Evolutionary conservation across 2,797 vertebrate species (phyloP).

Genomic region (Centroberyx gerrardi): DNA sequence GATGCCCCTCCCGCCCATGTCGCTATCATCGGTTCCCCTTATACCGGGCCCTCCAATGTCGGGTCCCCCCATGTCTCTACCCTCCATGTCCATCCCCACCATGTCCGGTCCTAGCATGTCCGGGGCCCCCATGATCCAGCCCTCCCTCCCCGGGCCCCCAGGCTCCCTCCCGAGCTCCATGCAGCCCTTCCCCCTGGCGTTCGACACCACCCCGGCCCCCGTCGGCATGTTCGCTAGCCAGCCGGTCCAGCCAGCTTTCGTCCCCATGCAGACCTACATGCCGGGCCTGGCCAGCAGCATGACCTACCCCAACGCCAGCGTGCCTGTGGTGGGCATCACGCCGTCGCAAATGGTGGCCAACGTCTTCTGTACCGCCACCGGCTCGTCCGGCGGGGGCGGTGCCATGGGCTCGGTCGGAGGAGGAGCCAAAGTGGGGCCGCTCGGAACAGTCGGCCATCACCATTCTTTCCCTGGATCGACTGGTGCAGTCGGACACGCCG

Average conservation of each 20-base stretch:
- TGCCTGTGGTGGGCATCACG: slow-evolving; percentile 94
- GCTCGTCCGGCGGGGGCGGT: slow-evolving; percentile 75
- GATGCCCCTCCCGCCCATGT: slow-evolving; percentile 75
- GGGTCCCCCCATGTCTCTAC: slow-evolving; percentile 81
- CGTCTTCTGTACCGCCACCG: slow-evolving; percentile 90
- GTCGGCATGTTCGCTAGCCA: slow-evolving; percentile 82
- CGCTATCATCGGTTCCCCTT: slow-evolving; percentile 76
- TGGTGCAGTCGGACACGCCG: slow-evolving; percentile 49
- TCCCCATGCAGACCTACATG: slow-evolving; percentile 87
- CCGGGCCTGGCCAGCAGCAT: slow-evolving; percentile 86
- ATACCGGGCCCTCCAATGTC: slow-evolving; percentile 80
- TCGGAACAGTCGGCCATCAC: slow-evolving; percentile 64
- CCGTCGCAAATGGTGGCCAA: slow-evolving; percentile 97
- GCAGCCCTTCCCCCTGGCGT: slow-evolving; percentile 88
- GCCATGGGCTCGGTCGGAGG: slow-evolving; percentile 69
- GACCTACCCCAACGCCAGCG: slow-evolving; percentile 87
- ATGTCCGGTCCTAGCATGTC: slow-evolving; percentile 81
- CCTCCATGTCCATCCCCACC: slow-evolving; percentile 82
- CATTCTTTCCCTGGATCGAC: slow-evolving; percentile 66
- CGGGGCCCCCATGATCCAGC: slow-evolving; percentile 74
- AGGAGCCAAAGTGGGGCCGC: slow-evolving; percentile 77
- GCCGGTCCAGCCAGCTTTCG: slow-evolving; percentile 86
- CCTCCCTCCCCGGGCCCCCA: slow-evolving; percentile 65
- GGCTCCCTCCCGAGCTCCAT: slow-evolving; percentile 85
- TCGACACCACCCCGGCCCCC: slow-evolving; percentile 82